A percentile compares a stretch with the other conserved stretches of the same genome.
Evolutionary conservation across 1,140 invertebrate genomes (phyloP).

Genomic region (Eupristina koningsbergeri): DNA sequence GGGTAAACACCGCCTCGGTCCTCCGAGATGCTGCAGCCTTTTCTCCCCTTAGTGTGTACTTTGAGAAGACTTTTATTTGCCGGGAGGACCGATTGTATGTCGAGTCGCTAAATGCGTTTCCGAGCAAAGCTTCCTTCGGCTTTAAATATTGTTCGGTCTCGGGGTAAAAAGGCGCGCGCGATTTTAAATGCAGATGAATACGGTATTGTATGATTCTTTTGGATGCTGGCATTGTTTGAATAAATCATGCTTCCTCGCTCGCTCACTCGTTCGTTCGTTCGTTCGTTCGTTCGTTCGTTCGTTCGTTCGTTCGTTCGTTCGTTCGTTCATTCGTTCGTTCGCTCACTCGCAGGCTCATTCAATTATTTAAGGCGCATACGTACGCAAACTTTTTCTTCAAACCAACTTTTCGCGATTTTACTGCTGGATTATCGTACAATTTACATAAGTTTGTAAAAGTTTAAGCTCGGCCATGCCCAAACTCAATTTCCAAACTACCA

Average conservation of each 20-base stretch:
- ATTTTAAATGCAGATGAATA: not conserved
- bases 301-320: no score
- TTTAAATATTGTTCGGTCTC: not conserved
- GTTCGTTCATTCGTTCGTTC: no score
- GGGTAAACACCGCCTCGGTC: not conserved
- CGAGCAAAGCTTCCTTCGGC: no score
- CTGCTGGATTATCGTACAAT: not conserved
- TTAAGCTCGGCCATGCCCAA: not conserved
- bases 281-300: no score
- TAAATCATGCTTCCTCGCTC: not conserved
- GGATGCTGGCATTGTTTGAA: not conserved
- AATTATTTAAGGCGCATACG: not conserved
- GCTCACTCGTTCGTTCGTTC: no score
- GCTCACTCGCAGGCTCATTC: no score
- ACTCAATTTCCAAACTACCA: not conserved
- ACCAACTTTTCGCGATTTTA: not conserved
- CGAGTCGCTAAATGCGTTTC: no score
- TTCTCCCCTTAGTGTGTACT: no score
- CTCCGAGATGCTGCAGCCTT: not conserved
- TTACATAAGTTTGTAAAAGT: slow-evolving; percentile 13
- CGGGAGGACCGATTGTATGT: no score
- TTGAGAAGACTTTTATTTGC: not conserved
- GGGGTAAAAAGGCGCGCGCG: not conserved
- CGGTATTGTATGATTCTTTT: not conserved
- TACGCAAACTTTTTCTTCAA: not conserved